Base-by-base conservation (phyloP, 2,797 vertebrate species). In the Hydrocynus forskahlii region DNA sequence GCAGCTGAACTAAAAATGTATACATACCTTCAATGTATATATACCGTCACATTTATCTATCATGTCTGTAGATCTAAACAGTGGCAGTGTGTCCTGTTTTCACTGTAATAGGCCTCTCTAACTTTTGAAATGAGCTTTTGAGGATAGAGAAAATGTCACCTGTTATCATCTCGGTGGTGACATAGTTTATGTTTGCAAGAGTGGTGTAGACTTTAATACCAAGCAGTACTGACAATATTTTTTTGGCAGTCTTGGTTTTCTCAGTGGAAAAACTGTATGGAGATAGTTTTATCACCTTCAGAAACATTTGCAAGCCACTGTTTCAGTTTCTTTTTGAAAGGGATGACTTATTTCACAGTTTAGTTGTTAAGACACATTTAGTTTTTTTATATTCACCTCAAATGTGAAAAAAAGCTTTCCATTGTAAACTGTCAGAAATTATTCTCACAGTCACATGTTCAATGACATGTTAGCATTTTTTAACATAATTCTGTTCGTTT, bases 171-270 rank as follows among this genome's bases (percentile, higher is more conserved):
- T 84, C 2, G 17, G 79, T 60, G 83, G 87, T 91, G 87, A 89
- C 83, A 87, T 87, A 76, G 82, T 89, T 85, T 90, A 75, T 87
- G 84, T 88, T 90, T 82, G 60, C 85, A 35, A 85, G 84, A 90
- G 86, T 89, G 85, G 79, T 91, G 84, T 88, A 91, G 89, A 89
- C 87, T 91, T 90, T 88, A 90, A 89, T 88, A 87, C 55, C 87
- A 88, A 89, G 86, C 76, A 9, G 43, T 70, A 82, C 78, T 48
- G 63, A 17, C 17, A 62, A 1, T 88, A 86, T 91, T 89, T 92
- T 88, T 92, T 91, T 90, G 82, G 89, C 79, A 81, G 78, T 79
- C 84, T 68, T 71, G 76, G 57, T 66, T 86, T 85, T 75, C 83
- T 79, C 70, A 84, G 72, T 86, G 75, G 85, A 81, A 54, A 76